Percentiles rank a stretch among this genome's conserved stretches.
Evolutionary conservation across 2,797 vertebrate species (phyloP).

Genomic region (Myiotriccus ornatus): DNA sequence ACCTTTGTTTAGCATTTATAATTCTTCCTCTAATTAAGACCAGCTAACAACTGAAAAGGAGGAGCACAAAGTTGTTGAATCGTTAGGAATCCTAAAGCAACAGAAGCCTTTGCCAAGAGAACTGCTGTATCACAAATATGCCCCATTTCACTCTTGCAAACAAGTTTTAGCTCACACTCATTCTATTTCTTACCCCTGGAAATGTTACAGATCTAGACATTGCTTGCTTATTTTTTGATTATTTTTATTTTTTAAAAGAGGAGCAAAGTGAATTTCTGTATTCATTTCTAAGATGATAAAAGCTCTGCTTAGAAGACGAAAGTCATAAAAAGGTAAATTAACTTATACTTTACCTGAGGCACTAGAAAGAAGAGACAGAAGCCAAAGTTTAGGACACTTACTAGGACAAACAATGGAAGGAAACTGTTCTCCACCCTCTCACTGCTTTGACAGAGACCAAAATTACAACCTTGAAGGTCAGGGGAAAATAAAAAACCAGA

Average conservation of each 20-base stretch:
- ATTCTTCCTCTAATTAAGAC: neutral
- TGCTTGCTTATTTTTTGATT: neutral
- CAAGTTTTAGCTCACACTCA: fast-evolving
- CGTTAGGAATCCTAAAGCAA: neutral
- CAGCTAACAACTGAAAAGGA: neutral
- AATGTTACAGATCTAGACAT: neutral
- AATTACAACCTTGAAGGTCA: slow-evolving; percentile 31
- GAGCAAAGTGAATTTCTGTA: neutral
- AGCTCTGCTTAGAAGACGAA: neutral
- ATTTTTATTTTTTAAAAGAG: neutral
- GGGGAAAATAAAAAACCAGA: slow-evolving; percentile 16
- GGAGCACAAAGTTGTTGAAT: neutral
- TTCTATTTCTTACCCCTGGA: neutral
- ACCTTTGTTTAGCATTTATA: neutral
- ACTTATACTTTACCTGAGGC: neutral
- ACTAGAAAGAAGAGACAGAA: slow-evolving; percentile 20
- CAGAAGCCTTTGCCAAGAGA: neutral
- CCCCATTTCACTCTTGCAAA: neutral
- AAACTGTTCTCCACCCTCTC: slow-evolving; percentile 41
- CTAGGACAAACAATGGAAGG: slow-evolving; percentile 19
- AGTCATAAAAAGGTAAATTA: neutral
- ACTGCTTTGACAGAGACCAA: slow-evolving; percentile 12
- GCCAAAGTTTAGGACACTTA: neutral
- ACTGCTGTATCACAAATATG: neutral
- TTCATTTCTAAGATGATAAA: neutral